Evolutionary conservation across 2,113 vertebrate species (phyloP), one percentile per base, ranked within the genome.

Genomic region (Rousettus leschenaultii): DNA sequence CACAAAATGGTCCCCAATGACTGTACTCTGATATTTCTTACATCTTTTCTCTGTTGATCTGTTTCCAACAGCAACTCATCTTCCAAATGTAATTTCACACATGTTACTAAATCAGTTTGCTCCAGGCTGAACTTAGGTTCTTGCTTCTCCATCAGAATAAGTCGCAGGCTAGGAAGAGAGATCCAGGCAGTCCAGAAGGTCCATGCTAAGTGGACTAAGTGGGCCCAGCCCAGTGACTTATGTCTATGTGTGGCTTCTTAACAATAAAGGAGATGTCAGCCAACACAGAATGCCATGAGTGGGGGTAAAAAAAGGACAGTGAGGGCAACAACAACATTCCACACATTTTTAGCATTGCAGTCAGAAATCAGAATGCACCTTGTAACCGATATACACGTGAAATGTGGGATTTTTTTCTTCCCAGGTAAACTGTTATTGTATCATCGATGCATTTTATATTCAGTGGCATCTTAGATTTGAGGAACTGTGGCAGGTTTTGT

Each of bases 1-100:
- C 51, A 43, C 59, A 77, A 33, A 84, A 77, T 53, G 45, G 55
- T 61, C 87, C 53, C 84, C 11, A 3, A 13, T 66, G 73, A 89
- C 53, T 59, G 3, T 59, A 19, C 6, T 35, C 53, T 18, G 85
- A 6, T 66, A 30, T 53, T 78, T 86, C 75, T 82, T 57, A n/a
- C 15, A 7, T 91, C 88, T 93, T 86, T 71, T 70, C 45, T 86
- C 93, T 59, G 12, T 85, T 55, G 4, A 4, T 77, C 57, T 73
- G 28, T 95, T 95, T 94, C 92, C 84, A 61, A 80, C 77, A n/a
- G 86, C 71, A 88, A 45, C 71, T 12, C 57, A 21, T 94, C 66
- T 28, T 82, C 78, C 63, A 53, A 26, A 26, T 70, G 57, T n/a
- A 63, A 88, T 90, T 80, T 87, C 82, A 68, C 89, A 79, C 48